Base-by-base conservation (phyloP, 2,888 invertebrate genomes). In the Ischnus inquisitorius region DNA sequence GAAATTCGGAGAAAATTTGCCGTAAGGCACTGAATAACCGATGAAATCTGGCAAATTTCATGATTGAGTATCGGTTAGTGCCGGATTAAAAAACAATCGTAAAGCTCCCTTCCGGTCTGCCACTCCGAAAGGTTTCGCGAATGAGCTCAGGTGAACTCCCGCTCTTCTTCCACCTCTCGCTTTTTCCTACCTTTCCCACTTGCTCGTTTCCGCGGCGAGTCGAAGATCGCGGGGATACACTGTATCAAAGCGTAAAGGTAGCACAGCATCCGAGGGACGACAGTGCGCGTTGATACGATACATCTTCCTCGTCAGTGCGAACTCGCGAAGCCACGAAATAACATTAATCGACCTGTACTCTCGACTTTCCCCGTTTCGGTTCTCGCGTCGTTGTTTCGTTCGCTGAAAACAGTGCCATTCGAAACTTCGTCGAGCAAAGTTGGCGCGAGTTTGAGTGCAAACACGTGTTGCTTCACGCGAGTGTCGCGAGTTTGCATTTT, bases 281-380 rank as follows among this genome's bases (percentile, higher is more conserved):
- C 72, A 43, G 77, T 75, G 64, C 65, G 67, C 60, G 72, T 75
- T 57, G 83, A 82, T 84, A 83, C 82, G 74, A 83, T 82, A 77
- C 82, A 82, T 84, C 86, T 51, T 74, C 22, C 22, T 34, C 39
- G 87, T 79, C 86, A 86, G 88, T 87, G 78, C 72, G 60, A 77
- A 65, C 75, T 83, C 65, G 48, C 80, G 80, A 86, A 79, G 86
- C 28, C 77, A 85, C 85, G 79, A 87, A 87, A 85, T 87, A 87
- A 86, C 86, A 86, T 85, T 84, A 86, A 82, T 76, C 67, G 57
- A 8, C 6, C 76, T 84, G 85, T 85, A 87, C 87, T 71, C 84
- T 67, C 87, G 48, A 88, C 89, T 90, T 91, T 89, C 88, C 90
- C 89, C 87, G 86, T 86, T 89, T 60, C 83, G 43, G 60, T 90